Base-by-base conservation (phyloP, 2,797 vertebrate genomes). In the Trachops cirrhosus region DNA sequence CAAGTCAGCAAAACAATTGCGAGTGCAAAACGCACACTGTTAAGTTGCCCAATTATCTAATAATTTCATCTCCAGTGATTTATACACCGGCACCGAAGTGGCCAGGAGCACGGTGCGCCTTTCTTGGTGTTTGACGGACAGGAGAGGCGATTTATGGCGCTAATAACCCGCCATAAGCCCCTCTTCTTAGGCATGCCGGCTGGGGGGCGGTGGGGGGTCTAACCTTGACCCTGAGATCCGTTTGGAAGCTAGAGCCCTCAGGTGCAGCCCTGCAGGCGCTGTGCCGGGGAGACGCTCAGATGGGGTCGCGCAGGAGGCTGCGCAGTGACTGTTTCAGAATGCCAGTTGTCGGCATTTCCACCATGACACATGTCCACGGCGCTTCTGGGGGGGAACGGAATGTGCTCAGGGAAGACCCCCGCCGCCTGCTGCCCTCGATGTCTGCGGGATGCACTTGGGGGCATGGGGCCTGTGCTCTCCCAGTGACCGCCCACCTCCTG, bases 31-130 rank as follows among this genome's bases (percentile, higher is more conserved):
- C 97, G 98, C 98, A 98, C 98, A 98, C 98, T 98, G 98, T 98
- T 98, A 99, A 98, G 98, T 98, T 98, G 98, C 98, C 98, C 98
- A 98, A 99, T 99, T 98, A 98, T 98, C 98, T 98, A 97, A 98
- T 98, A 98, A 98, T 99, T 98, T 98, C 98, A 98, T 98, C 98
- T 98, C 96, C 96, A 89, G 97, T 98, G 98, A 98, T 99, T 98
- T 99, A 98, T 98, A 98, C 96, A 96, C 98, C 96, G 91, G 98
- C 98, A 97, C 93, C 94, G 95, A 91, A 96, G 98, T 85, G 97
- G 97, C 98, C 98, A 96, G 97, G 89, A 97, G 96, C 97, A 97
- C 88, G 96, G 96, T 96, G 96, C 92, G 88, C 97, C 95, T 98
- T 98, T 97, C 97, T 98, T 94, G 96, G 70, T 90, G 54, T 98